Base-by-base conservation (phyloP, 1,140 invertebrate genomes). In the Drosophila saltans region DNA sequence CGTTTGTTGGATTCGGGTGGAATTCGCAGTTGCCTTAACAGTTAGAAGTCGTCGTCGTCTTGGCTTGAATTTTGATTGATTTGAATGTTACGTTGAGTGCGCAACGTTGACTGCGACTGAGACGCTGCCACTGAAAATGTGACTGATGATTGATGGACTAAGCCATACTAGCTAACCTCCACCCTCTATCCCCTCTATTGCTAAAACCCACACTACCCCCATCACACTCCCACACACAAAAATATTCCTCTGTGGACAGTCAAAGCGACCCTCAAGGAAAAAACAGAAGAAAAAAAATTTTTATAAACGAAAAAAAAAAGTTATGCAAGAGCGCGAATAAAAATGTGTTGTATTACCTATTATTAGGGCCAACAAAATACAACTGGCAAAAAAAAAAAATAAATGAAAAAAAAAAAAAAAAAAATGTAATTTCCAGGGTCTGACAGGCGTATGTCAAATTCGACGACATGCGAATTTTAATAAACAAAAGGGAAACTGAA, bases 91-190 rank as follows among this genome's bases (percentile, higher is more conserved):
- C 85, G 85, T 86, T 90, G 85, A 81, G 81, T 86, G 81, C 75
- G 69, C 81, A 74, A 67, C 83, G 77, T 66, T 11, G 52, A 30
- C 43, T 33, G 41, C 28, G 10, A 58, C 63, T 67, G 28, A 36
- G 61, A 11, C 40, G 62, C 65, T 66, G 65, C 33, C 41, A 41
- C 64, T 71, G 69, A 56, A 56, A 83, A 72, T 90, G 81, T 90
- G 85, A 90, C 85, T 90, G 85, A 90, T 90, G 85, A 90, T 90
- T 90, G 85, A 90, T 90, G 79, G 85, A 82, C 86, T 90, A 80
- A 81, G 69, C 73, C 80, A 82, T 40, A 72, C 70, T 65, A 30
- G 39, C 45, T 52, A 52, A 52, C 21, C 45, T 26, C 45, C 45
- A 26, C 33, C 16, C 7, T 2, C 16, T 9, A 24, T 21, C 16